Evolutionary conservation across 2,113 vertebrate species (phyloP), one percentile per base, ranked within the genome.

Genomic region (Ploceus nigricollis): DNA sequence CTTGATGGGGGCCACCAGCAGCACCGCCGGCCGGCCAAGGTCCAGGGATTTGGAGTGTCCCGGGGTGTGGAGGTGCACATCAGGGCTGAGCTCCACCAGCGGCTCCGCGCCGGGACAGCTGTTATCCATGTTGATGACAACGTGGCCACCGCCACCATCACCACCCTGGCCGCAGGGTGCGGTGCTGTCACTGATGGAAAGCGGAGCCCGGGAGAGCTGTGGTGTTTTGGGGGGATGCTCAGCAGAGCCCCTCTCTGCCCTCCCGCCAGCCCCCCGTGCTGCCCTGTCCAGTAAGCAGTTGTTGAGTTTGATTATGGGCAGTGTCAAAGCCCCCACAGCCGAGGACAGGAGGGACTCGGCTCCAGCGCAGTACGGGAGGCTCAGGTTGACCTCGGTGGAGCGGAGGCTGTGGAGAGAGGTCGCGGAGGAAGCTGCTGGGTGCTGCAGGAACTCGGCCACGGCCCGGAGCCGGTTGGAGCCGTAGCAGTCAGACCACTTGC

Each of bases 1-100:
- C 86, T 98, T 98, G 22, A 94, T 66, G 5, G 97, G 95, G 13
- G 97, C 96, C 76, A 95, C 82, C 44, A 96, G 94, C 63, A 97
- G 92, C 85, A 83, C 94, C 65, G 89, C 96, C 0, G 77, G 96
- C 23, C 57, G 97, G 48, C 97, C 98, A 13, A 98, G 96, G 68
- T 98, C 98, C 95, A 98, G 71, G 22, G 98, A 98, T 68, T 97
- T 97, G 97, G 98, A 98, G 70, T 98, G 98, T 50, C 98, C 98
- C 0, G 97, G 95, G 50, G 97, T 87, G 58, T 98, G 97, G 35
- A 98, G 94, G 15, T 97, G 98, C 15, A 90, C 79, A 1, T 97
- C 95, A 1, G 97, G 96, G 58, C 91, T 45, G 11, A 94, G 93
- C 17, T 96, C 97, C 4, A 0, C 95, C 18, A 9, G 44, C 0